Percentiles rank a stretch among this genome's conserved stretches.
Conservation (phyloP, 2,113 vertebrate species). For the Phylloscopus whistleri region DNA sequence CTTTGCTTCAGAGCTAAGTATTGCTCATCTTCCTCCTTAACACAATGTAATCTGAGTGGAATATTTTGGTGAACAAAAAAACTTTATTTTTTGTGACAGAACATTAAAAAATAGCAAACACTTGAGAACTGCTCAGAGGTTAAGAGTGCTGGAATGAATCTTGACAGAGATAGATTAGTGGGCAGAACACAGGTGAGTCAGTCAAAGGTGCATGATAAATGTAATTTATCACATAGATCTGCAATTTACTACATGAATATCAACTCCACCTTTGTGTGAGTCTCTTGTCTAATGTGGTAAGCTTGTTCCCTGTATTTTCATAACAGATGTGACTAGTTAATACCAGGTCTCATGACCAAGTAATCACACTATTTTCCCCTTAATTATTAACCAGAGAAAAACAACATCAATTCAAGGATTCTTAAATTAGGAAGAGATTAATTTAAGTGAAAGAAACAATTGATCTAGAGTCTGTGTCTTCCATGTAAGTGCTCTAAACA, state of each 20-base stretch:
- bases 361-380: background rate
- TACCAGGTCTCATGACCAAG: background rate
- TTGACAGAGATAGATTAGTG: slow-evolving; percentile 49
- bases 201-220: slow-evolving; percentile 54
- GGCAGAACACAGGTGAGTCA: slow-evolving; percentile 24
- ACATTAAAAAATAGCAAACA: background rate
- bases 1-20: background rate
- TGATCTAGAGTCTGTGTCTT: background rate
- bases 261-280: background rate
- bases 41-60: background rate
- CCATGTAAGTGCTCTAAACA: background rate
- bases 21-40: background rate
- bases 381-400: background rate
- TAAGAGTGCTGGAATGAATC: slow-evolving; percentile 51
- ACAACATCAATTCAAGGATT: background rate
- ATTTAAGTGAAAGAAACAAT: background rate
- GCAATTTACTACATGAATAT: slow-evolving; percentile 26
- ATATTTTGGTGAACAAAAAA: background rate
- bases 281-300: background rate
- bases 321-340: background rate
- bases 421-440: background rate
- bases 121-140: slow-evolving; percentile 28
- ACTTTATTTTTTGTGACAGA: background rate
- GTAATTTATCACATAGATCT: slow-evolving; percentile 47
- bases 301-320: background rate